phyloP scores from a whole-genome alignment of 2,888 invertebrate species.

The Orgyia antiqua region DNA sequence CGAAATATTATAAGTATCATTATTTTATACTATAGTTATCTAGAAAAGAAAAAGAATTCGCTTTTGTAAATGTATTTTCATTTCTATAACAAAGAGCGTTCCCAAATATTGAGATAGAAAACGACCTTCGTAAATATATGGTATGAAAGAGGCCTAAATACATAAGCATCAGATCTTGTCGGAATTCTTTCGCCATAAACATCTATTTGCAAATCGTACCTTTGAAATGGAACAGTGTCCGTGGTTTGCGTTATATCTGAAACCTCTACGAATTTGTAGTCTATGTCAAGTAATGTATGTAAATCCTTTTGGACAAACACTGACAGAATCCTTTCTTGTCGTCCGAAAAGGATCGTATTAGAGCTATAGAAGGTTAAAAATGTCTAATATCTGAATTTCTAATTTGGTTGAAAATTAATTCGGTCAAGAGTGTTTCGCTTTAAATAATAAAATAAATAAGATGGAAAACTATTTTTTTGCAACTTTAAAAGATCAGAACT shows the following conservation, averaged over 20 bases:
- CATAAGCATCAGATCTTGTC: constrained; percentile 16
- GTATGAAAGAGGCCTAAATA: constrained; percentile 24
- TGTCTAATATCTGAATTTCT: constrained; percentile 40
- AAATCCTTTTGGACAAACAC: constrained; percentile 47
- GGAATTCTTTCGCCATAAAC: constrained; percentile 21
- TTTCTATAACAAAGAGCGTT: constrained; percentile 8
- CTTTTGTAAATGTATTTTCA: no score
- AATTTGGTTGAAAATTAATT: no score
- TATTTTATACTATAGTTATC: no score
- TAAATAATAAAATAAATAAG: no score
- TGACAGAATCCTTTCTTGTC: constrained; percentile 43
- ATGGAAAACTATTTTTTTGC: no score
- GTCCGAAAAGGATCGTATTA: constrained; percentile 47
- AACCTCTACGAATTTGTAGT: constrained; percentile 27
- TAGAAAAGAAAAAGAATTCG: no score
- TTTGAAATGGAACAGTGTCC: constrained; percentile 21
- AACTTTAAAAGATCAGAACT: no score
- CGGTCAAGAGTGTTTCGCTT: no score
- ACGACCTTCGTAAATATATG: constrained; percentile 23
- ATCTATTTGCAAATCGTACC: constrained; percentile 28
- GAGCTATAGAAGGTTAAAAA: constrained; percentile 45
- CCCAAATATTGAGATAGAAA: constrained; percentile 24
- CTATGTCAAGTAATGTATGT: constrained; percentile 38
- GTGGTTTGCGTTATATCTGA: constrained; percentile 14
- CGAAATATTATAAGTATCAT: no score